Base-by-base conservation (phyloP, 2,888 invertebrate genomes). In the Hoplodrina ambigua region DNA sequence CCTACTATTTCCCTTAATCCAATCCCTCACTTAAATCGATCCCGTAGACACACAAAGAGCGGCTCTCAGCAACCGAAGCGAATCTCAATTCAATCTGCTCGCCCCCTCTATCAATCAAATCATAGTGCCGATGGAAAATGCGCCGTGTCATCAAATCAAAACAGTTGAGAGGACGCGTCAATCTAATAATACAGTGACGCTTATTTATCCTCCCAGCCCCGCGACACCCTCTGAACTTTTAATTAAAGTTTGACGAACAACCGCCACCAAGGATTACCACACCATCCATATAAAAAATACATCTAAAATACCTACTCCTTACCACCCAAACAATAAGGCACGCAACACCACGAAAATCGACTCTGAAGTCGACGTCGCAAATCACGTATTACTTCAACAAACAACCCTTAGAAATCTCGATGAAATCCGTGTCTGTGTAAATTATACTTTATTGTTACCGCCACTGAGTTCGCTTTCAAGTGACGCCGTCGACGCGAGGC, bases 371-470 rank as follows among this genome's bases (percentile, higher is more conserved):
- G 87, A 84, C 87, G 90, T 91, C 93, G 89, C 93, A 93, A 94
- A 94, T 94, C 94, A 93, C 92, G 92, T 92, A 94, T 94, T 91
- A 91, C 93, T 90, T 89, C 93, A 91, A 91, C 94, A 94, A 94
- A 91, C 92, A 92, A 90, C 90, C 87, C 88, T 87, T 84, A 85
- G 84, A 88, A 89, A 91, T 90, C 90, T 88, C 86, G 82, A 85
- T 87, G 85, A 86, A 88, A 89, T 85, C 74, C 85, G 77, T 84
- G 87, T 86, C 86, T 67, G 81, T 86, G 87, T 85, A 90, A 91
- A 93, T 91, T 90, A 89, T 84, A 86, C 92, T 89, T 89, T 94
- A 93, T 90, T 87, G 87, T 87, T 71, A 82, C 71, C 69, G 64
- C 75, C 82, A 87, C 66, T 75, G 71, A 78, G 76, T 80, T 85